phyloP scores from a whole-genome alignment of 64 coral and sea anemone species.

The Acropora yongei region DNA sequence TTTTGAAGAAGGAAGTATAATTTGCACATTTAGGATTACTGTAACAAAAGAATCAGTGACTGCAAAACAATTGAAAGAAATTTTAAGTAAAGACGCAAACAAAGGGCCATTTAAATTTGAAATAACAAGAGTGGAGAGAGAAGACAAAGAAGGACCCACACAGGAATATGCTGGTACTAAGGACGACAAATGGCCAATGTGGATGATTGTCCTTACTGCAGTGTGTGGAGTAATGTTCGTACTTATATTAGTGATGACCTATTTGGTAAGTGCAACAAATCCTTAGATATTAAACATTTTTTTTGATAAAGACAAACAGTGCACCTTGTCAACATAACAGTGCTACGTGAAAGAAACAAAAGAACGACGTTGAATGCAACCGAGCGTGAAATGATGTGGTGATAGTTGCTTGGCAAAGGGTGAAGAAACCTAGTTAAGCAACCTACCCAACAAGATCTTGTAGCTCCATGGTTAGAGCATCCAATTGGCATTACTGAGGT shows the following conservation, averaged over 20 bases:
- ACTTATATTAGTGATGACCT: not conserved
- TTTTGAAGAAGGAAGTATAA: slow-evolving; percentile 52
- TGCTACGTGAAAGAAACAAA: no score
- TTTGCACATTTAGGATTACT: slow-evolving; percentile 43
- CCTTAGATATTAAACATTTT: not conserved
- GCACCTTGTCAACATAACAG: no score
- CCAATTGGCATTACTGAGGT: no score
- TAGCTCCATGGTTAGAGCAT: no score
- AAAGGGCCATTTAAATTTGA: not conserved
- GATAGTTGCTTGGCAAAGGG: no score
- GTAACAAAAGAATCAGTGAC: not conserved
- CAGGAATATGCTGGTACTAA: not conserved
- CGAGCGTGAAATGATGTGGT: no score
- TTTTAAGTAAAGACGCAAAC: not conserved
- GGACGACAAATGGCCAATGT: not conserved
- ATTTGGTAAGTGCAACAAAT: not conserved
- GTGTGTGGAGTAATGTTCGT: not conserved
- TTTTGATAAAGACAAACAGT: no score
- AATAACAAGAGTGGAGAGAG: not conserved
- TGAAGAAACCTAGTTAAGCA: no score
- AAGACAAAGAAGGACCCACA: not conserved
- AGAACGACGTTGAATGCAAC: no score
- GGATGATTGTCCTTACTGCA: not conserved
- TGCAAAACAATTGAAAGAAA: not conserved
- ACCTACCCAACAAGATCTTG: no score